phyloP scores from a whole-genome alignment of 2,797 vertebrate species.

The Lophius americanus region DNA sequence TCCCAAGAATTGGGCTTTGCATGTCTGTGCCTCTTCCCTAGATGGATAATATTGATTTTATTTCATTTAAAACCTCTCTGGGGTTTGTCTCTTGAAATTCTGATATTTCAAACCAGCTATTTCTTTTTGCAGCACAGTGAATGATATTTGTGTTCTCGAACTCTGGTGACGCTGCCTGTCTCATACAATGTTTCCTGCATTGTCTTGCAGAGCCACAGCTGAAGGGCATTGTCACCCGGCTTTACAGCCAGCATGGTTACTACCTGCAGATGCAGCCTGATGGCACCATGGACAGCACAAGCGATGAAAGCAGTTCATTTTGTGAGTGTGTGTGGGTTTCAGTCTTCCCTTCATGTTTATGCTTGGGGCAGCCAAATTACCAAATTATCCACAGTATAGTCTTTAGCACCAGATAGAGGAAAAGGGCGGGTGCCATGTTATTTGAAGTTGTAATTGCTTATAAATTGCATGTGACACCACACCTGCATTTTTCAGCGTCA shows the following conservation, averaged over 20 bases:
- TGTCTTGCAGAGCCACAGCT: slow-evolving; percentile 92
- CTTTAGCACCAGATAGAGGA: neutral
- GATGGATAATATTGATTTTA: too few species aligned
- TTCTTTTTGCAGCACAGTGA: slow-evolving; percentile 14
- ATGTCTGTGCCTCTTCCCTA: too few species aligned
- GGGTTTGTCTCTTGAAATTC: slow-evolving; percentile 1
- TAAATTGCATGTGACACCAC: neutral
- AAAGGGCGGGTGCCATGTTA: neutral
- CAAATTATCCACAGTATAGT: slow-evolving; percentile 28
- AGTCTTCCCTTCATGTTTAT: slow-evolving; percentile 5
- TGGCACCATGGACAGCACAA: slow-evolving; percentile 96
- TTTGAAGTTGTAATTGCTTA: too few species aligned
- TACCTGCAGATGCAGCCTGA: slow-evolving; percentile 98
- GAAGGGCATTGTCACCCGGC: slow-evolving; percentile 97
- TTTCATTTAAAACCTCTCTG: neutral
- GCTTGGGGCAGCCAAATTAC: slow-evolving; percentile 16
- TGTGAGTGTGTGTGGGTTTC: slow-evolving; percentile 65
- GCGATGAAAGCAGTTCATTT: slow-evolving; percentile 93
- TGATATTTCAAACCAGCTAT: neutral
- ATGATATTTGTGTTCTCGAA: slow-evolving; percentile 9
- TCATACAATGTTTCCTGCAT: slow-evolving; percentile 29
- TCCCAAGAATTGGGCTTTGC: too few species aligned
- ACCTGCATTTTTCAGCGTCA: slow-evolving; percentile 1
- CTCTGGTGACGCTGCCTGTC: neutral
- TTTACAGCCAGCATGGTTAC: slow-evolving; percentile 96